Evolutionary conservation across 2,888 invertebrate genomes (phyloP).

Genomic region (Ichneumon xanthorius): DNA sequence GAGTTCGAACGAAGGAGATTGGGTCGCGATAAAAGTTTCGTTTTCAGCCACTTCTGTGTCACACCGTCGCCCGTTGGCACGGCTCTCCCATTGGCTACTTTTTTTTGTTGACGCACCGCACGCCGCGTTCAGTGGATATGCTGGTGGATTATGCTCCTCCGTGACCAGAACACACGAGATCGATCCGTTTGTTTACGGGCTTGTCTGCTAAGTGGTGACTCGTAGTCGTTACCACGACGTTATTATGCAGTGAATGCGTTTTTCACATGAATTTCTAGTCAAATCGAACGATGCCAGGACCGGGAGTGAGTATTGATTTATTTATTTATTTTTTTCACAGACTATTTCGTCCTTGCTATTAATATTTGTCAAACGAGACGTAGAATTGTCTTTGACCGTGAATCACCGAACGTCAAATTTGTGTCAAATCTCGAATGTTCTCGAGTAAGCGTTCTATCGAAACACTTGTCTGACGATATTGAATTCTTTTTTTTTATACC

Average conservation of each 20-base stretch:
- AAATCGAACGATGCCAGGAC: slow-evolving; percentile 73
- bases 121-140: background rate
- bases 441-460: background rate
- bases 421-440: background rate
- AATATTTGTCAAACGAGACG: background rate
- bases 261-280: slow-evolving; percentile 50
- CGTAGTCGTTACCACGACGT: slow-evolving; percentile 15
- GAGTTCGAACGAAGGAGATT: background rate
- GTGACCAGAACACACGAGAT: slow-evolving; percentile 56
- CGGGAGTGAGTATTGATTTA: slow-evolving; percentile 74
- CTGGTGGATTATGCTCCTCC: background rate
- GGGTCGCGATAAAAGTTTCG: background rate
- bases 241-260: slow-evolving; percentile 69
- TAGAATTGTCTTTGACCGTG: background rate
- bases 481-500: background rate
- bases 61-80: background rate
- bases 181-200: slow-evolving; percentile 79
- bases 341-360: slow-evolving; percentile 23
- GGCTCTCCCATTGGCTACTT: background rate
- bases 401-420: slow-evolving; percentile 9
- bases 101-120: background rate
- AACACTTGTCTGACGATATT: background rate
- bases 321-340: background rate
- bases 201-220: slow-evolving; percentile 74
- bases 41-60: background rate